Percentiles rank a stretch among this genome's conserved stretches.
phyloP scores from a whole-genome alignment of 2,113 vertebrate genomes.

The Delphinapterus leucas region DNA sequence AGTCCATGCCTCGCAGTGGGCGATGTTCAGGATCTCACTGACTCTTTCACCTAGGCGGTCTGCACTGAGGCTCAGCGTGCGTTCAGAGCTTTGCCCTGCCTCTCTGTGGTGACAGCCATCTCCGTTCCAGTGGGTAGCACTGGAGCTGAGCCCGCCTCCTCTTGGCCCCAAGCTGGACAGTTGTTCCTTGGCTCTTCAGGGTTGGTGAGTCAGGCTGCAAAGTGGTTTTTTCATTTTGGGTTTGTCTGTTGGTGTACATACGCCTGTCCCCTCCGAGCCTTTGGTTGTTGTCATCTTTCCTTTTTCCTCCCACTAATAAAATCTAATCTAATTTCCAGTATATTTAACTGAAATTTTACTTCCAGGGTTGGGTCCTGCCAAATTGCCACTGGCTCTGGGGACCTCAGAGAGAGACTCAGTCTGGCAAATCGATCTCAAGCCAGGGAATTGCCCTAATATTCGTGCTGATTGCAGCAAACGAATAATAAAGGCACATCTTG shows the following conservation, averaged over 20 bases:
- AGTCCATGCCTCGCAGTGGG: background rate
- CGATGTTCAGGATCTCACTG: background rate
- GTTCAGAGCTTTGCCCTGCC: background rate
- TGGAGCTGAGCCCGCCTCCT: background rate
- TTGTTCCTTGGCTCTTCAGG: background rate
- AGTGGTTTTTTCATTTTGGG: conserved; percentile 14
- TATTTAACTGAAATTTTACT: conserved; percentile 76
- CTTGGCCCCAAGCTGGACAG: background rate
- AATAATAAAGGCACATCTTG: conserved; percentile 72
- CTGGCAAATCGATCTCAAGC: conserved; percentile 55
- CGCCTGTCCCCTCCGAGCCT: background rate
- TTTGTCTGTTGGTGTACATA: background rate
- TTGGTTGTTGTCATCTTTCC: background rate
- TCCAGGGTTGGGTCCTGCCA: conserved; percentile 65
- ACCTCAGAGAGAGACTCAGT: conserved; percentile 64
- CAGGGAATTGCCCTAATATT: conserved; percentile 59
- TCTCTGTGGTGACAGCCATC: background rate
- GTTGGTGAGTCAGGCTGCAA: background rate
- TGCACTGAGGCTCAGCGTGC: background rate
- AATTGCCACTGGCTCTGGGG: conserved; percentile 60
- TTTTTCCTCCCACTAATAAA: conserved; percentile 68
- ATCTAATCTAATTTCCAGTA: conserved; percentile 72
- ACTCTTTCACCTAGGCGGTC: background rate
- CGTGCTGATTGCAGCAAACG: conserved; percentile 40
- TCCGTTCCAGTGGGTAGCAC: accelerated